Conservation (phyloP, 2,888 invertebrate genomes). For the Dolichopus griseipennis region DNA sequence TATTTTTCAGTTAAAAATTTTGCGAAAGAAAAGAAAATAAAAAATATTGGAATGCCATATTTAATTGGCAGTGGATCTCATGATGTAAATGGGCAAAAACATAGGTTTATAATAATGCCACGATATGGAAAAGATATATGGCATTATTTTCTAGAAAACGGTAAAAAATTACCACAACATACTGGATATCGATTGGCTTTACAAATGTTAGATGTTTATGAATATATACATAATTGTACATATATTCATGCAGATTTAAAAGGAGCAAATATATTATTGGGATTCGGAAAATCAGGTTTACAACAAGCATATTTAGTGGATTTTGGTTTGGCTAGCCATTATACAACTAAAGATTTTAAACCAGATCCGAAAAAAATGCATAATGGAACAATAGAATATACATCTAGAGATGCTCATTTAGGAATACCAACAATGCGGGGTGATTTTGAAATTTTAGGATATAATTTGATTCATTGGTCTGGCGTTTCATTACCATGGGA, state of each 20-base stretch:
- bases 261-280: slow-evolving; percentile 83
- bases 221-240: slow-evolving; percentile 83
- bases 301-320: slow-evolving; percentile 82
- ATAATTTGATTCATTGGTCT: slow-evolving; percentile 89
- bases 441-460: slow-evolving; percentile 89
- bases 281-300: slow-evolving; percentile 53
- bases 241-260: slow-evolving; percentile 96
- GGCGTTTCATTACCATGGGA: slow-evolving; percentile 81
- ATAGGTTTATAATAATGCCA: slow-evolving; percentile 84
- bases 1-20: slow-evolving; percentile 55
- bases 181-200: slow-evolving; percentile 72
- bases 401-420: slow-evolving; percentile 90
- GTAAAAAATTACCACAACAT: slow-evolving; percentile 56
- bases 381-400: slow-evolving; percentile 95
- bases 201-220: slow-evolving; percentile 80
- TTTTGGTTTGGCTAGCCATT: slow-evolving; percentile 80
- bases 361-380: slow-evolving; percentile 87
- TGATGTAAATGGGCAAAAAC: slow-evolving; percentile 61
- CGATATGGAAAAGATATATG: slow-evolving; percentile 80
- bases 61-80: slow-evolving; percentile 79
- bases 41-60: slow-evolving; percentile 73
- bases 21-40: slow-evolving; percentile 57
- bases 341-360: slow-evolving; percentile 69
- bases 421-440: slow-evolving; percentile 83
- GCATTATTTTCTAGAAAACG: slow-evolving; percentile 61